These are phyloP conservation scores for Druon quercuslanigerum DNA, from an alignment of 1,140 invertebrate genomes.

Conservation along the genomic window DNA sequence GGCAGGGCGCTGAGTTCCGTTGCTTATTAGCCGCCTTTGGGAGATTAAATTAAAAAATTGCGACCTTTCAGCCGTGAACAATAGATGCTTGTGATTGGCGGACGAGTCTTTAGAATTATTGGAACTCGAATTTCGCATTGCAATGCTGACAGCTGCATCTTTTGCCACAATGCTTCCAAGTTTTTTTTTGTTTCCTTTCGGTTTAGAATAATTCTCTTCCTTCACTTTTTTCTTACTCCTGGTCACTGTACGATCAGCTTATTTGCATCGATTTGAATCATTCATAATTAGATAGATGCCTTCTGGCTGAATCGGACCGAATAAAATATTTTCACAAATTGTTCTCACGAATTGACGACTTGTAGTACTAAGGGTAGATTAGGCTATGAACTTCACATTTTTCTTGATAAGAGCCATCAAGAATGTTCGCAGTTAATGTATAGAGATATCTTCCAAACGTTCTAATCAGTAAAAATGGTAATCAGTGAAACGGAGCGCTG, in stretches of 20 bases:
- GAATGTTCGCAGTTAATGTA: too few species aligned
- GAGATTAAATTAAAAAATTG: constrained; percentile 56
- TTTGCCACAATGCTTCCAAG: constrained; percentile 6
- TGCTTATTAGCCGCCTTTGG: constrained; percentile 56
- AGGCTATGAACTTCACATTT: too few species aligned
- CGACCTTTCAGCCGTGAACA: constrained; percentile 57
- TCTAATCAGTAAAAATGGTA: too few species aligned
- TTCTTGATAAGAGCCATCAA: too few species aligned
- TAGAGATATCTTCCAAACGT: too few species aligned
- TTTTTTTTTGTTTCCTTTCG: constrained; percentile 37
- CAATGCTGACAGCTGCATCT: constrained; percentile 5
- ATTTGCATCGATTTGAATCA: neutral
- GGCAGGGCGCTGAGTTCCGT: constrained; percentile 32
- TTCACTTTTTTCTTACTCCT: constrained; percentile 5
- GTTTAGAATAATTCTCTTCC: constrained; percentile 33
- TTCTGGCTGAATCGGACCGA: too few species aligned
- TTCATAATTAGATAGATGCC: too few species aligned
- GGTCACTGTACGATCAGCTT: neutral
- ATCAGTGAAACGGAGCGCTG: too few species aligned
- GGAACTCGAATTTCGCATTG: constrained; percentile 58
- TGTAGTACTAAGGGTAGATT: too few species aligned
- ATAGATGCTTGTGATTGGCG: constrained; percentile 62
- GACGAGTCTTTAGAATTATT: constrained; percentile 64
- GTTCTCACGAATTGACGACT: too few species aligned
- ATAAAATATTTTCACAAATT: too few species aligned